Conservation (phyloP, 2,888 invertebrate species). For the Scaeva pyrastri region DNA sequence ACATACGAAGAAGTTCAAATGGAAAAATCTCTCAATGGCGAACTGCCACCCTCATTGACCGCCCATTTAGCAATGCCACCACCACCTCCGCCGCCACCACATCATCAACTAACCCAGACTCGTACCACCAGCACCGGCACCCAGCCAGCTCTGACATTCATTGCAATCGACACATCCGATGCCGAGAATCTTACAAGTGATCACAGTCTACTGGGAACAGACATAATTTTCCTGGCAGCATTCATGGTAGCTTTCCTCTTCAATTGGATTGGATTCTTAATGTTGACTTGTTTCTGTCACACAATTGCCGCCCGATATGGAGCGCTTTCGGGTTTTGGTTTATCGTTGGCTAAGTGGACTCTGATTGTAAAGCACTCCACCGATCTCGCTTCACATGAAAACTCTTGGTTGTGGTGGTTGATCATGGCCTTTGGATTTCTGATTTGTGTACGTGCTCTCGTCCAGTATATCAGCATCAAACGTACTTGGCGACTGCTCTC, state of each 20-base stretch:
- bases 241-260: conserved; percentile 98
- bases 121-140: conserved; percentile 78
- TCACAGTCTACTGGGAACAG: conserved; percentile 93
- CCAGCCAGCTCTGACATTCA: conserved; percentile 88
- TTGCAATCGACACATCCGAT: conserved; percentile 90
- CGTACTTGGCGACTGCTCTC: conserved; percentile 94
- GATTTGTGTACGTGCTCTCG: conserved; percentile 93
- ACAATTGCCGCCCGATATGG: conserved; percentile 97
- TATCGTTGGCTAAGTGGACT: conserved; percentile 97
- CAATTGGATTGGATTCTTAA: conserved; percentile 97
- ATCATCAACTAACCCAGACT: conserved; percentile 80
- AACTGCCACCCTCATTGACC: conserved; percentile 84
- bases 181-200: conserved; percentile 90
- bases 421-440: conserved; percentile 95
- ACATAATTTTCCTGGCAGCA: conserved; percentile 96
- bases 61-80: conserved; percentile 80
- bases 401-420: conserved; percentile 96
- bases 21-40: conserved; percentile 92
- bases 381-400: conserved; percentile 93
- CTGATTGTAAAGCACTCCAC: conserved; percentile 96
- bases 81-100: conserved; percentile 80
- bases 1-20: conserved; percentile 96
- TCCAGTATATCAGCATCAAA: conserved; percentile 95
- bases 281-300: conserved; percentile 96
- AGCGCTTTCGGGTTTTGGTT: conserved; percentile 95